phyloP scores from a whole-genome alignment of 92 coral and sea anemone species.

The Blastomussa wellsi region DNA sequence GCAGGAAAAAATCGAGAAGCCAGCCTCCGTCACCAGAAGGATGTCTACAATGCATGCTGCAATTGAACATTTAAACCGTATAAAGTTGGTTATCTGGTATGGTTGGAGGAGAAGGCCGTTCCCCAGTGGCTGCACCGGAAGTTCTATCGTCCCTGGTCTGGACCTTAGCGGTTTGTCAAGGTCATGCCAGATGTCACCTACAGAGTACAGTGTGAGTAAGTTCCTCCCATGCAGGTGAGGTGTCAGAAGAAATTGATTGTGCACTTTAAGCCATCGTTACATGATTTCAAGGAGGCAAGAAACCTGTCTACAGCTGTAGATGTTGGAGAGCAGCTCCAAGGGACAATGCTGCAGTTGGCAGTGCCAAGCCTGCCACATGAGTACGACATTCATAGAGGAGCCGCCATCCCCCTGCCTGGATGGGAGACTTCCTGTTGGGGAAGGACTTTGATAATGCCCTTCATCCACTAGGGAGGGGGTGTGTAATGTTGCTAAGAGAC shows the following conservation, averaged over 20 bases:
- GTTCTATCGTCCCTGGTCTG: slow-evolving; percentile 48
- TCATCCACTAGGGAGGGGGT: slow-evolving; percentile 39
- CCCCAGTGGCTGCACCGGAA: slow-evolving; percentile 26
- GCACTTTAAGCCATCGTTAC: not conserved
- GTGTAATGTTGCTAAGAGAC: not conserved
- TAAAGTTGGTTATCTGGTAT: slow-evolving; percentile 32
- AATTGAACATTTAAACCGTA: slow-evolving; percentile 14
- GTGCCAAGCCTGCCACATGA: not conserved
- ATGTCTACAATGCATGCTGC: slow-evolving; percentile 34
- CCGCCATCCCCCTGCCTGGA: slow-evolving; percentile 26
- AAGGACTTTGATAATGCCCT: slow-evolving; percentile 8
- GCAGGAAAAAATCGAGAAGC: not conserved
- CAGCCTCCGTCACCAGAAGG: slow-evolving; percentile 40
- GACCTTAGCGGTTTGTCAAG: slow-evolving; percentile 47
- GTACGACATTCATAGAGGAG: slow-evolving; percentile 3
- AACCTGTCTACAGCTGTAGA: no score
- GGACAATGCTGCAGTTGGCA: slow-evolving; percentile 7
- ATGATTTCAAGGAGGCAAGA: no score
- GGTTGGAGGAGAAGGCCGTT: slow-evolving; percentile 31
- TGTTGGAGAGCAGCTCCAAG: not conserved
- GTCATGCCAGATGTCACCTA: slow-evolving; percentile 45
- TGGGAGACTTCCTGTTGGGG: slow-evolving; percentile 30
- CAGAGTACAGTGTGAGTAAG: slow-evolving; percentile 31
- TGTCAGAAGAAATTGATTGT: slow-evolving; percentile 12
- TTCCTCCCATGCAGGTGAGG: not conserved